Percentiles rank a stretch among this genome's conserved stretches.
These are phyloP conservation scores for Brachyptera risi DNA, from an alignment of 2,888 invertebrate genomes.

Conservation along the genomic window DNA sequence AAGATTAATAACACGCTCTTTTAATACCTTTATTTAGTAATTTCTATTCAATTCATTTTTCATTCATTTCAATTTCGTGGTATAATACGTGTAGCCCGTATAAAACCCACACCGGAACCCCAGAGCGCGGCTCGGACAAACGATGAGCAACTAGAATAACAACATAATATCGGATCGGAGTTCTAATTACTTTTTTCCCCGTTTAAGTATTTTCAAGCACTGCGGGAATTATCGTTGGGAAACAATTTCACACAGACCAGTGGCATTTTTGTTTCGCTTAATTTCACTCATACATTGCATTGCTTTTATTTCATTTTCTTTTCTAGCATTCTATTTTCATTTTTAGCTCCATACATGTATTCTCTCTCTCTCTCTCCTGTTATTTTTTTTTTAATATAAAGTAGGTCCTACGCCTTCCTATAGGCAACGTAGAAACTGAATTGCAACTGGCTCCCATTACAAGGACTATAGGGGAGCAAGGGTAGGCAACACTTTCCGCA, in stretches of 20 bases:
- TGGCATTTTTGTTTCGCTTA: not conserved
- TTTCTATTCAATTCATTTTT: constrained; percentile 1
- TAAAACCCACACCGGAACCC: not conserved
- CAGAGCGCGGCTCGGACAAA: not conserved
- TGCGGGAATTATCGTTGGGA: not conserved
- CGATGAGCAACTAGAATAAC: not conserved
- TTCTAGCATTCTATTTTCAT: not conserved
- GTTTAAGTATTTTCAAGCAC: constrained; percentile 9
- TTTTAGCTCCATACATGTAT: not conserved
- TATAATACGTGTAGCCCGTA: not conserved
- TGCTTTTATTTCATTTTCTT: not conserved
- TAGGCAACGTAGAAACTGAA: constrained; percentile 10
- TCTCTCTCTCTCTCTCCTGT: constrained; percentile 8
- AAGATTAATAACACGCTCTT: constrained; percentile 5
- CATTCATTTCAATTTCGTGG: constrained; percentile 10
- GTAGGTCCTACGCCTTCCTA: not conserved
- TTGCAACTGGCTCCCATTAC: constrained; percentile 10
- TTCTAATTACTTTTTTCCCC: constrained; percentile 12
- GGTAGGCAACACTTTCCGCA: not conserved
- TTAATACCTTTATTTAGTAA: not conserved
- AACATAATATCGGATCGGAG: too few relatives aligned
- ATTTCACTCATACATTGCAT: too few relatives aligned
- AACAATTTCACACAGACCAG: not conserved
- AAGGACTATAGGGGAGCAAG: not conserved
- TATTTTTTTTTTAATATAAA: constrained; percentile 7